phyloP scores from a whole-genome alignment of 1,140 invertebrate species.

The Oncopodura yosiiana region DNA sequence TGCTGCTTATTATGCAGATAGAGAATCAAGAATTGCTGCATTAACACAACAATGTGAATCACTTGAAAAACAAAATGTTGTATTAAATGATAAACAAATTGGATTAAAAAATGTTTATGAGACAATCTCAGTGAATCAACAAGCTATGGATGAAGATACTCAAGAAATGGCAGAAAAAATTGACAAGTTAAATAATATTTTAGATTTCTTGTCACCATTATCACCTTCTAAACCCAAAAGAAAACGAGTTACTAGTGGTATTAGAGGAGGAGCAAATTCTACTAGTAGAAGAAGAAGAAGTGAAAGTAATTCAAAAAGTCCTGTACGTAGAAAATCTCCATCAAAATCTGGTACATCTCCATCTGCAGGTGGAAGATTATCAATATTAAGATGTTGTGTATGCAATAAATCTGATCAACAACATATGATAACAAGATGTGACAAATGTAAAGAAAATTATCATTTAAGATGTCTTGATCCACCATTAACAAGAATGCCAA shows the following conservation, averaged over 20 bases:
- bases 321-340: not conserved
- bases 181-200: conserved; percentile 8
- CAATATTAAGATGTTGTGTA: conserved; percentile 62
- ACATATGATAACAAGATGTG: conserved; percentile 83
- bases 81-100: conserved; percentile 24
- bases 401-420: conserved; percentile 72
- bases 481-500: conserved; percentile 80
- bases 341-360: conserved; percentile 1
- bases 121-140: conserved; percentile 6
- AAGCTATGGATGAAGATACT: conserved; percentile 15
- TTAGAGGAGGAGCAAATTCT: not conserved
- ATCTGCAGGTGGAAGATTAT: conserved; percentile 37
- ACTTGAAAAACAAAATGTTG: conserved; percentile 18
- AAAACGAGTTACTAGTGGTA: not conserved
- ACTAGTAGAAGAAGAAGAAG: not conserved
- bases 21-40: conserved; percentile 55
- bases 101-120: conserved; percentile 24
- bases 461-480: conserved; percentile 88
- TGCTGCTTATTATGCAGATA: conserved; percentile 84
- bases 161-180: not conserved
- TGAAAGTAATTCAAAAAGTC: conserved; percentile 1
- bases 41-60: conserved; percentile 31
- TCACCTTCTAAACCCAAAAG: not conserved
- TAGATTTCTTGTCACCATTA: not conserved
- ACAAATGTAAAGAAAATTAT: conserved; percentile 84